These are phyloP conservation scores for Protomyctophum bolini DNA, from an alignment of 2,113 vertebrate genomes.

Conservation along the genomic window DNA sequence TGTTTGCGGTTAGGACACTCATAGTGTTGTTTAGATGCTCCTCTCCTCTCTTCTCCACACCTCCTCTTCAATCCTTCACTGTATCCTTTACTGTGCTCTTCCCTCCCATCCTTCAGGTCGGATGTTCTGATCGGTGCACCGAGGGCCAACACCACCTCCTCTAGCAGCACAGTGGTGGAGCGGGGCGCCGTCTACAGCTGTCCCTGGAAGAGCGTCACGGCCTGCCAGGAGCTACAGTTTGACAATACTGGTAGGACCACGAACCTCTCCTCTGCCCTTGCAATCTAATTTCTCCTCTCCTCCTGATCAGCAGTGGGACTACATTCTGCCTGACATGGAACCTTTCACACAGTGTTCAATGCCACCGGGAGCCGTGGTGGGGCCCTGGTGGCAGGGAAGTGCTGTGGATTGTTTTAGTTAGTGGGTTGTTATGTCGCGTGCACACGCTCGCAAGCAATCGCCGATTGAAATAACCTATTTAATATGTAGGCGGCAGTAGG, in stretches of 20 bases:
- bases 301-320: background rate
- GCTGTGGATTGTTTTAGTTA: too few relatives aligned
- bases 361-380: too few relatives aligned
- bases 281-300: background rate
- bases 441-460: too few relatives aligned
- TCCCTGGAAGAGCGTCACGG: constrained; percentile 77
- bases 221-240: constrained; percentile 86
- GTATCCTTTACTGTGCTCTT: background rate
- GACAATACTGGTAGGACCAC: constrained; percentile 84
- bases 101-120: constrained; percentile 69
- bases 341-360: too few relatives aligned
- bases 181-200: constrained; percentile 93
- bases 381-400: too few relatives aligned
- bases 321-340: background rate
- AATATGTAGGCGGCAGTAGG: too few relatives aligned
- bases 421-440: too few relatives aligned
- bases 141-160: constrained; percentile 87
- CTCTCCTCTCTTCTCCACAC: too few relatives aligned
- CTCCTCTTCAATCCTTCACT: background rate
- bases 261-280: background rate
- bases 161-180: constrained; percentile 78
- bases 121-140: constrained; percentile 93
- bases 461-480: too few relatives aligned
- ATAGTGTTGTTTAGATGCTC: too few relatives aligned
- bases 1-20: too few relatives aligned